Conservation (phyloP, 1,140 invertebrate genomes). For the Sitobion miscanthi region DNA sequence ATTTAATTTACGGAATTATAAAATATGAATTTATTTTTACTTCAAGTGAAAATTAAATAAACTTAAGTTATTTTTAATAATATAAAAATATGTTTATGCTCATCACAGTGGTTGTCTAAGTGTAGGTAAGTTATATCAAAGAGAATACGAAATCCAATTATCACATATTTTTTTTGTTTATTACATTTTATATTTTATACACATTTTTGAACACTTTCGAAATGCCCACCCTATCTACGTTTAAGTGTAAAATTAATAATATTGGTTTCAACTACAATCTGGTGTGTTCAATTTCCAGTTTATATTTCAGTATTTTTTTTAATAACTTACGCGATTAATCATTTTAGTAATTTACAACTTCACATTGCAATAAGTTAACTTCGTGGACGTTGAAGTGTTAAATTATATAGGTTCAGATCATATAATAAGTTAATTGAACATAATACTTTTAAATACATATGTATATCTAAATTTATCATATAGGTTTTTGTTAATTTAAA, state of each 20-base stretch:
- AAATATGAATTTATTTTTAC: not conserved
- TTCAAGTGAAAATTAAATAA: constrained; percentile 2
- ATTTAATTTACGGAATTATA: not conserved
- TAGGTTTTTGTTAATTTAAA: not conserved
- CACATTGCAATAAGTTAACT: not conserved
- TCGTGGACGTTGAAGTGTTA: not conserved
- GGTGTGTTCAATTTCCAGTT: not conserved
- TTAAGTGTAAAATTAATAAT: not conserved
- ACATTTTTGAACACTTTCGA: not conserved
- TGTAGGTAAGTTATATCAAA: not conserved
- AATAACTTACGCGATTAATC: not conserved
- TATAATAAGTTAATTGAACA: not conserved
- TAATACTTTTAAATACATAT: not conserved
- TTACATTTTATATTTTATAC: not conserved
- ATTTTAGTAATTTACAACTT: not conserved
- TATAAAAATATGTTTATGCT: not conserved
- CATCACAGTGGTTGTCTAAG: not conserved
- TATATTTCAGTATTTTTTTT: not conserved
- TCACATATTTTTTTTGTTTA: not conserved
- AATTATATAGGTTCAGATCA: not conserved
- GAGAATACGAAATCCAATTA: not conserved
- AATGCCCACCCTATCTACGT: not conserved
- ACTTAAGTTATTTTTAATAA: constrained; percentile 14
- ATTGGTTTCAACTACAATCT: not conserved
- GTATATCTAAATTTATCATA: not conserved